Conservation (phyloP, 2,113 vertebrate genomes). For the Macrotus californicus region DNA sequence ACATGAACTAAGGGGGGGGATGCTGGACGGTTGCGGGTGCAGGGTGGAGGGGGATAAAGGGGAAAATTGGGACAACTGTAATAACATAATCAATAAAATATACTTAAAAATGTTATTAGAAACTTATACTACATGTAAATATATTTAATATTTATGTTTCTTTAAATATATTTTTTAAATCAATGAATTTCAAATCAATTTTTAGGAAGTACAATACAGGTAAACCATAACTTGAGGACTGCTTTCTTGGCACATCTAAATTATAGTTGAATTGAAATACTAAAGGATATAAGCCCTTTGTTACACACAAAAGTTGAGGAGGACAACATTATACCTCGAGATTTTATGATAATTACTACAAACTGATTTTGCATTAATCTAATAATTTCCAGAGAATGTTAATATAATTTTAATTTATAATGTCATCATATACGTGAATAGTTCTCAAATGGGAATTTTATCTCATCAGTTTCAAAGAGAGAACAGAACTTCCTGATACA, state of each 20-base stretch:
- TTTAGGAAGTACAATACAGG: neutral
- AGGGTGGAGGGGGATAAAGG: no score
- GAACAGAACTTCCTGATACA: neutral
- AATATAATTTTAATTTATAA: conserved; percentile 20
- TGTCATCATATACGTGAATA: neutral
- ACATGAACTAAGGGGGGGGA: no score
- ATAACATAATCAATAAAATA: no score
- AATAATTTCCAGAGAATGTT: neutral
- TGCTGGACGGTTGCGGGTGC: no score
- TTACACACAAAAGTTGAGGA: neutral
- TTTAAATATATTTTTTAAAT: neutral
- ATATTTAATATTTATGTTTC: neutral
- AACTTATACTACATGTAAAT: neutral
- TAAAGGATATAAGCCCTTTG: neutral
- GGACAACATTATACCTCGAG: neutral
- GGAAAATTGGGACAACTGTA: no score
- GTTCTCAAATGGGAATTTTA: neutral
- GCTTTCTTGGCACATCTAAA: neutral
- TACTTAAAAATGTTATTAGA: neutral
- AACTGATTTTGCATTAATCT: neutral
- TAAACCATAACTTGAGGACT: neutral
- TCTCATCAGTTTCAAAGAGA: conserved; percentile 5
- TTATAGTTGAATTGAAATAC: neutral
- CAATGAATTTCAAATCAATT: neutral
- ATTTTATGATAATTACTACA: neutral